Base-by-base conservation (phyloP, 2,113 vertebrate species). In the Meles meles region DNA sequence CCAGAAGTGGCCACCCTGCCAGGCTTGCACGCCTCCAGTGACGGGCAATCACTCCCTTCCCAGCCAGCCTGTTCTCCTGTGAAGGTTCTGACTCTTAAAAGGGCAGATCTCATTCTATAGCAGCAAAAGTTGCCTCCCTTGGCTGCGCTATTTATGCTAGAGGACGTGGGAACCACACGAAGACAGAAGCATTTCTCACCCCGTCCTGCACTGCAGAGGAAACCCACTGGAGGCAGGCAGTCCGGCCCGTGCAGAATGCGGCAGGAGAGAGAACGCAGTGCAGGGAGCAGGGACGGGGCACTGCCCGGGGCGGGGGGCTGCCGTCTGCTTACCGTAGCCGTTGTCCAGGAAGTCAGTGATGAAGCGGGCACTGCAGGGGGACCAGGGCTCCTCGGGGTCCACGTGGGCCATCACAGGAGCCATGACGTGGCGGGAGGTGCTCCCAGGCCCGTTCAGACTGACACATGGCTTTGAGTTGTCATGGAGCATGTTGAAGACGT, bases 401-500 rank as follows among this genome's bases (percentile, higher is more conserved):
- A 99, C 98, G 0, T 98, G 98, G 29, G 98, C 98, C 97, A 99
- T 98, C 10, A 99, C 98, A 0, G 99, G 98, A 0, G 99, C 98
- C 99, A 99, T 99, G 90, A 99, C 92, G 0, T 97, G 97, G 39
- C 97, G 98, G 10, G 97, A 39, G 42, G 88, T 82, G 13, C 98
- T 96, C 2, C 83, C 39, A 0, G 1, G 97, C 5, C 95, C 20
- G 13, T 99, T 99, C 69, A 98, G 85, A 57, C 95, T 94, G 1
- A 5, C 34, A 9, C 99, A 99, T 0, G 90, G 94, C 96, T 98
- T 98, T 29, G 98, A 98, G 52, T 98, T 98, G 52, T 99, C 99
- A 5, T 99, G 99, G 1, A 99, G 98, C 98, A 99, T 99, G 94
- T 96, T 98, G 98, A 99, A 99, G 44, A 99, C 97, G 0, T 99